Evolutionary conservation across 2,888 invertebrate species (phyloP).

Genomic region (Pherbina coryleti): DNA sequence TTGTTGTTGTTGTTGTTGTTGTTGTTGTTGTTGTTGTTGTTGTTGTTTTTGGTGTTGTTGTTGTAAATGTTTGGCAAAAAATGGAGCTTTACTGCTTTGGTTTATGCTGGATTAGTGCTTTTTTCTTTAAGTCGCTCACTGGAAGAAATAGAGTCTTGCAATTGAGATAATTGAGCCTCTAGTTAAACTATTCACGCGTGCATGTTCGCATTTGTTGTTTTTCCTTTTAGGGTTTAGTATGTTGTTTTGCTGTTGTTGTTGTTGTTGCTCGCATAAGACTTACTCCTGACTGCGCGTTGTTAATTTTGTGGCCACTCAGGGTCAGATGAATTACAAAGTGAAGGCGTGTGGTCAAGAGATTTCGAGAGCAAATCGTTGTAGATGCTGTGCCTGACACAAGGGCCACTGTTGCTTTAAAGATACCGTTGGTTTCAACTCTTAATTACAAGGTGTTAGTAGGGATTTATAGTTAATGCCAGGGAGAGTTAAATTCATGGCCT

Average conservation of each 20-base stretch:
- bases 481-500: no score
- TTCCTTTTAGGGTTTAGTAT: background rate
- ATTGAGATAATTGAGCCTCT: constrained; percentile 32
- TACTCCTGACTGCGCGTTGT: background rate
- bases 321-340: constrained; percentile 16
- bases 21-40: background rate
- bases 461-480: no score
- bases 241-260: background rate
- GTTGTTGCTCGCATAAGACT: background rate
- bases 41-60: background rate
- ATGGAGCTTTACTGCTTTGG: background rate
- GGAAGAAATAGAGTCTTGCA: constrained; percentile 6
- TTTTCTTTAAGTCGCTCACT: background rate
- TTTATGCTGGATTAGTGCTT: background rate
- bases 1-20: background rate
- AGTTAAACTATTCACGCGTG: constrained; percentile 30
- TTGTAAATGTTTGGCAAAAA: background rate
- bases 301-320: background rate
- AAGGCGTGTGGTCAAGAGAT: constrained; percentile 7
- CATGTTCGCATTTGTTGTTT: constrained; percentile 2
- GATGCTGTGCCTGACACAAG: background rate
- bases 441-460: no score
- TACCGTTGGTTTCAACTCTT: no score
- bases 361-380: background rate
- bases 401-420: background rate